phyloP scores from a whole-genome alignment of 2,113 vertebrate species.

The human (Homo sapiens) region DNA sequence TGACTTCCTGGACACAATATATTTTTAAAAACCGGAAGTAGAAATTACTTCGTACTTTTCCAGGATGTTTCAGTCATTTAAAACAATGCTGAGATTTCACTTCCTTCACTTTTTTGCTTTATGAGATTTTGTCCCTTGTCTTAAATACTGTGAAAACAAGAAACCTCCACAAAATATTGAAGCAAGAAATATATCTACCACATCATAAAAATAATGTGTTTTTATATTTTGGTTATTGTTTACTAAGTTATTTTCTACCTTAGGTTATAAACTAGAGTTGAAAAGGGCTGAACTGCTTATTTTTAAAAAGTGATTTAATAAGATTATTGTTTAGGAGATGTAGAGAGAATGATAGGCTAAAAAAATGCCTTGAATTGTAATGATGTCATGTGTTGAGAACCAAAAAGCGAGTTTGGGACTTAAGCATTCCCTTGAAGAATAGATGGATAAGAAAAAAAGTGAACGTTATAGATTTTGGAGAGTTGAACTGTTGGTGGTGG shows the following conservation, averaged over 20 bases:
- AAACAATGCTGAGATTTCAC: constrained; percentile 24
- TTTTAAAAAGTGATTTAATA: background rate
- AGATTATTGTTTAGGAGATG: background rate
- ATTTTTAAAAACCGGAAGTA: background rate
- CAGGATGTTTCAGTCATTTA: constrained; percentile 11
- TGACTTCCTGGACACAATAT: background rate
- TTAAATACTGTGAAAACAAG: constrained; percentile 8
- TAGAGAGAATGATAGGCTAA: background rate
- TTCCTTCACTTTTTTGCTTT: background rate
- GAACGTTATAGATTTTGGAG: background rate
- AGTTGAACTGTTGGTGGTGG: background rate
- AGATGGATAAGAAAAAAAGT: background rate
- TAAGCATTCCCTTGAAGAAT: background rate
- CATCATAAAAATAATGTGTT: constrained; percentile 9
- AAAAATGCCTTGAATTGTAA: background rate
- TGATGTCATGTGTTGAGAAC: background rate
- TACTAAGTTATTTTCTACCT: background rate
- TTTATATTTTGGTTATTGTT: constrained; percentile 2
- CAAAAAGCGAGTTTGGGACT: background rate
- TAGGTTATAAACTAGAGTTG: background rate
- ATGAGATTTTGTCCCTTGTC: background rate
- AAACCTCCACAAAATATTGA: background rate
- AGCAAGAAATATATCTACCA: background rate
- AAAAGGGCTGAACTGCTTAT: background rate
- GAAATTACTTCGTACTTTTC: background rate